Evolutionary conservation across 2,888 invertebrate genomes (phyloP), one percentile per base, ranked within the genome.

Genomic region (Nemotelus nigrinus): DNA sequence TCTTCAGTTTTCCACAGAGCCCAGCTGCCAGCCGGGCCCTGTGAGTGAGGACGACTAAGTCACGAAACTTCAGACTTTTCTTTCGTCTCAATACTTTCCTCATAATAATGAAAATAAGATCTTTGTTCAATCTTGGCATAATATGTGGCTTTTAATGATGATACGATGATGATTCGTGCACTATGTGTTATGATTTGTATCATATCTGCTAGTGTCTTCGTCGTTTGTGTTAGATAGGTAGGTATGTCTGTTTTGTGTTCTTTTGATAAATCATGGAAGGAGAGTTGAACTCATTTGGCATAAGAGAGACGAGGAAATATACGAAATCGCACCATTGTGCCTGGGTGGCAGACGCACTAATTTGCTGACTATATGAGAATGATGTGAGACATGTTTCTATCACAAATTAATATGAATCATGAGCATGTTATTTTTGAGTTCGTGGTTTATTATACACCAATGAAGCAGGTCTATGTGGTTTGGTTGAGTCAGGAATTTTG

Each of bases 261-360:
- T 71, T 44, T 45, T 43, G 10, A 55, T 55, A 55, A 41, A 53
- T 41, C n/a, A 53, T 25, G 25, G 25, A 25, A 71, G 7, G 55
- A 25, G 43, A 41, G 44, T 7, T 8, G 43, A 43, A 10, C 41
- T 71, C 41, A 71, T 44, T n/a, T 5, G 10, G 4, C 8, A 8
- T 8, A 55, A 25, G 44, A 8, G 63, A 63, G 63, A 63, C 39
- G 63, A 25, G 25, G 25, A 25, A 25, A 25, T 25, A 63, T 63
- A 25, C 25, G 50, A 43, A 68, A 8, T 68, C n/a, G 25, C 25
- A 25, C 43, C 55, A 71, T 71, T 6, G 41, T 10, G 53, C 57
- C 55, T 71, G 71, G 71, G 71, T 71, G 71, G 71, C 10, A 53
- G 53, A n/a, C n/a, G 41, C 55, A 55, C 57, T 71, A 71, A 71